A percentile compares a stretch with the other conserved stretches of the same genome.
Evolutionary conservation across 2,113 vertebrate species (phyloP).

Genomic region (Mobula birostris): DNA sequence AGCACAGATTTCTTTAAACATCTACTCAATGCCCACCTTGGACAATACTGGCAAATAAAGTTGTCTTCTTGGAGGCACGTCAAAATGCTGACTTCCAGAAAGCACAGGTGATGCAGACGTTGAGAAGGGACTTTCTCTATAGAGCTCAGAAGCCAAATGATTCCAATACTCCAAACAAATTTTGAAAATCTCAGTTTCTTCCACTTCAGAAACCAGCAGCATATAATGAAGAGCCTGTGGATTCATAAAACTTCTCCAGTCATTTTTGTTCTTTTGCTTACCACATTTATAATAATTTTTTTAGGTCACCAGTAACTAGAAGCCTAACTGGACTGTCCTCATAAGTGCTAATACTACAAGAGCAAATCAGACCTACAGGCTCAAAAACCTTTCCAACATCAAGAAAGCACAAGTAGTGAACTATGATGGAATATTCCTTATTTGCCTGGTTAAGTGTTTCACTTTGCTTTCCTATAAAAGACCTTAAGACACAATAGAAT

Average conservation of each 20-base stretch:
- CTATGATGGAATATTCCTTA: no score
- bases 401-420: no score
- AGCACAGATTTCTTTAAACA: background rate
- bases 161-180: slow-evolving; percentile 99
- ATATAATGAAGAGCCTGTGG: slow-evolving; percentile 94
- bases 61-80: slow-evolving; percentile 90
- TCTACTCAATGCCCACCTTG: slow-evolving; percentile 64
- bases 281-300: background rate
- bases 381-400: no score
- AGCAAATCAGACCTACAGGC: no score
- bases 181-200: slow-evolving; percentile 98
- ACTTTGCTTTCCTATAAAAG: no score
- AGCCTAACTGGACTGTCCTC: no score
- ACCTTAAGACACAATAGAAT: no score
- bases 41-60: slow-evolving; percentile 92
- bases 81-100: slow-evolving; percentile 91
- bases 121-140: slow-evolving; percentile 92
- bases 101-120: slow-evolving; percentile 87
- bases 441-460: no score
- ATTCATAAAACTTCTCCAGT: background rate
- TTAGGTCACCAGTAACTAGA: background rate
- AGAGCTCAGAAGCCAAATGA: slow-evolving; percentile 92
- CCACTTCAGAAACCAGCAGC: slow-evolving; percentile 94
- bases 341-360: no score
- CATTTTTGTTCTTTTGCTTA: background rate